Conservation (phyloP, 2,888 invertebrate genomes). For the Nephrotoma appendiculata region DNA sequence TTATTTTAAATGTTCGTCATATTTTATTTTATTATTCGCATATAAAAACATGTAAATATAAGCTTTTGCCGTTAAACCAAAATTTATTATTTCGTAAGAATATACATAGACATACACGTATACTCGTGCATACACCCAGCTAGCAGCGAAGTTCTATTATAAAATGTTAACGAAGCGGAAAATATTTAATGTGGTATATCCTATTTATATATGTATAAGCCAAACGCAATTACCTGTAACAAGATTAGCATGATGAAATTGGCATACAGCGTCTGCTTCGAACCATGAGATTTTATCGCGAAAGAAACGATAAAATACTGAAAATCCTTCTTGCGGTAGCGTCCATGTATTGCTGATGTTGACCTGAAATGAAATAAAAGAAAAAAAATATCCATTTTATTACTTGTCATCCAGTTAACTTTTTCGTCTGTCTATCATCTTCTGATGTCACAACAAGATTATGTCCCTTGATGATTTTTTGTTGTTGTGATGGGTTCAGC, state of each 20-base stretch:
- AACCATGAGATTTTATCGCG: slow-evolving; percentile 73
- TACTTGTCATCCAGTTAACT: background rate
- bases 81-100: background rate
- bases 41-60: background rate
- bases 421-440: too few relatives aligned
- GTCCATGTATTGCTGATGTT: slow-evolving; percentile 75
- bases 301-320: slow-evolving; percentile 71
- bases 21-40: background rate
- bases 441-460: too few relatives aligned
- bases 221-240: slow-evolving; percentile 46
- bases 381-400: background rate
- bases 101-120: too few relatives aligned
- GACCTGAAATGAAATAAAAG: slow-evolving; percentile 39
- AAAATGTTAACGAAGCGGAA: background rate
- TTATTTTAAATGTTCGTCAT: background rate
- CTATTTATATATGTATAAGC: background rate
- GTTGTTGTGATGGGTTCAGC: too few relatives aligned
- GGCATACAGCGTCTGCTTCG: slow-evolving; percentile 70
- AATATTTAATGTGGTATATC: background rate
- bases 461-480: too few relatives aligned
- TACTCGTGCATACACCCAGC: too few relatives aligned
- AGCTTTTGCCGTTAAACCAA: background rate
- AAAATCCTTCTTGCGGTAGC: slow-evolving; percentile 64
- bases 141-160: background rate
- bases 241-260: slow-evolving; percentile 67